These are phyloP conservation scores for Globodera rostochiensis DNA, from an alignment of 1,140 invertebrate genomes.

Conservation along the genomic window DNA sequence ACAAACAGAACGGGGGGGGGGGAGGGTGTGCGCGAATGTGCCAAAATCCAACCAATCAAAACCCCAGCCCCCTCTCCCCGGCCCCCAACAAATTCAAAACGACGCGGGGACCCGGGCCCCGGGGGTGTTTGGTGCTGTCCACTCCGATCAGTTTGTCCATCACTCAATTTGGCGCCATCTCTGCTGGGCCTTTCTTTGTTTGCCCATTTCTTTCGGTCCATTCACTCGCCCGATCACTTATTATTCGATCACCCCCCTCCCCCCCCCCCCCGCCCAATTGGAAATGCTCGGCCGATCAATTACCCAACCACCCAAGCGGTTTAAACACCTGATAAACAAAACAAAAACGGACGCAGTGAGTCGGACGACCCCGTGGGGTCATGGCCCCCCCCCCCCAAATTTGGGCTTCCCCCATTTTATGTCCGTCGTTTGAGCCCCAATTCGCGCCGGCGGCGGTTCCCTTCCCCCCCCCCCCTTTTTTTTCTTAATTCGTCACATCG, in stretches of 20 bases:
- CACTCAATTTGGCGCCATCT: background rate
- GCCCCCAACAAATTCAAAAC: too few species aligned
- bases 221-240: background rate
- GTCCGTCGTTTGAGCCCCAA: background rate
- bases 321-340: constrained; percentile 1
- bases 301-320: background rate
- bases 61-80: too few species aligned
- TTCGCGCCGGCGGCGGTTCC: background rate
- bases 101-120: too few species aligned
- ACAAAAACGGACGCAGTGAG: background rate
- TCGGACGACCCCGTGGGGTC: background rate
- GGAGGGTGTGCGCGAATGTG: too few species aligned
- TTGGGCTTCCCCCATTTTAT: background rate
- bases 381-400: background rate
- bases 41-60: too few species aligned
- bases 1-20: background rate
- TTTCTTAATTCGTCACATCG: background rate
- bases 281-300: background rate
- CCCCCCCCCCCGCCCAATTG: background rate
- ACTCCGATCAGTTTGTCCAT: constrained; percentile 15
- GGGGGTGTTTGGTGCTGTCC: background rate
- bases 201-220: background rate
- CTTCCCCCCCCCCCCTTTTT: too few species aligned
- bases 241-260: background rate
- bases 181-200: background rate